Percentiles rank a stretch among this genome's conserved stretches.
Evolutionary conservation across 2,113 vertebrate genomes (phyloP).

Genomic region (Stomatorhinus ivindoensis): DNA sequence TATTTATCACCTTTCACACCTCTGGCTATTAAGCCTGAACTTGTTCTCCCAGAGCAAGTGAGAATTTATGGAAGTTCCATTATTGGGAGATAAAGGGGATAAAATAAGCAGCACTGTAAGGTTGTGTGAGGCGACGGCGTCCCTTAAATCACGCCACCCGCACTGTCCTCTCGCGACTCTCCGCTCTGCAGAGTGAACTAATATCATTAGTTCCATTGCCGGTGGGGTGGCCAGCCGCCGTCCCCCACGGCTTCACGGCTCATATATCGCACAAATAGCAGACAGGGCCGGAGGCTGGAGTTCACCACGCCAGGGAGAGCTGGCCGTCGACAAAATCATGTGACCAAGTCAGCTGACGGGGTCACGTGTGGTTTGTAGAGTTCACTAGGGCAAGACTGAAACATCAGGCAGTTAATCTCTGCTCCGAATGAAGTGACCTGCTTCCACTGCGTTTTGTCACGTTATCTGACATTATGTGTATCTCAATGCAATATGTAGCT

Average conservation of each 20-base stretch:
- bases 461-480: neutral
- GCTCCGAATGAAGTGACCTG: neutral
- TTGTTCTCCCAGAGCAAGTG: neutral
- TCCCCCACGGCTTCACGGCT: slow-evolving; percentile 58
- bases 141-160: slow-evolving; percentile 87
- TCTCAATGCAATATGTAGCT: neutral
- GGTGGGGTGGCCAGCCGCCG: slow-evolving; percentile 86
- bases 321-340: neutral
- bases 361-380: neutral
- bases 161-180: slow-evolving; percentile 85
- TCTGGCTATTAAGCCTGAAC: slow-evolving; percentile 2
- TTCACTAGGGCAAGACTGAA: neutral
- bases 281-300: slow-evolving; percentile 43
- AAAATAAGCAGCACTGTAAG: slow-evolving; percentile 65
- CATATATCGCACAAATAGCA: slow-evolving; percentile 70
- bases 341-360: neutral
- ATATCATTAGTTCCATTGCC: slow-evolving; percentile 98
- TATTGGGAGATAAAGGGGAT: slow-evolving; percentile 84
- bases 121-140: slow-evolving; percentile 82
- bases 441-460: neutral
- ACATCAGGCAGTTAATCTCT: neutral
- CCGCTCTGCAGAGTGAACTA: slow-evolving; percentile 88
- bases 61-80: slow-evolving; percentile 90
- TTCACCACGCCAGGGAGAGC: slow-evolving; percentile 25
- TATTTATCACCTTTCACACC: neutral